phyloP scores from a whole-genome alignment of 2,113 vertebrate genomes.

The Chinchilla lanigera region DNA sequence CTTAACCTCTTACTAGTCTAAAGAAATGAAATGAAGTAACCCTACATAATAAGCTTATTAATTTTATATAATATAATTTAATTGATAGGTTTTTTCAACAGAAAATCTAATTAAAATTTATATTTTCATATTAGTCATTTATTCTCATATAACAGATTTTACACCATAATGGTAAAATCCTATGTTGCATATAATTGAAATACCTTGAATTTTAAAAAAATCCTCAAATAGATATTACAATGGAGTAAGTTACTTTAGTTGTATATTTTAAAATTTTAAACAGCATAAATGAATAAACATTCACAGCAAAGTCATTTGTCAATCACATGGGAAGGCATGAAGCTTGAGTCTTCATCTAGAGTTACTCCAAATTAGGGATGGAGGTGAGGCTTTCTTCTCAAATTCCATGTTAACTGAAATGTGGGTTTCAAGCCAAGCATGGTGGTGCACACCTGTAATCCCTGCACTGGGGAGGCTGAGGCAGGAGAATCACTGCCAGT shows the following conservation, averaged over 20 bases:
- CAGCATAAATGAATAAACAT: neutral
- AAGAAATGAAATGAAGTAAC: neutral
- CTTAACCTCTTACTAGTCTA: neutral
- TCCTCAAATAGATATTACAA: neutral
- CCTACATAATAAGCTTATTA: neutral
- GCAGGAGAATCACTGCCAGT: too few relatives aligned
- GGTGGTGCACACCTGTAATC: too few relatives aligned
- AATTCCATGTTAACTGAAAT: neutral
- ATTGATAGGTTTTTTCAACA: neutral
- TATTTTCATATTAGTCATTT: neutral
- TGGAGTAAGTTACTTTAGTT: neutral
- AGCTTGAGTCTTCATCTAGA: neutral
- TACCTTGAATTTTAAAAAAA: neutral
- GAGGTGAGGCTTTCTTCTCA: neutral
- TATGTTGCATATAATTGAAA: neutral
- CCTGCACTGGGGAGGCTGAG: too few relatives aligned
- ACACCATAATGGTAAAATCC: neutral
- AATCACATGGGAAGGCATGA: neutral
- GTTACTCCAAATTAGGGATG: neutral
- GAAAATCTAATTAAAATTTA: neutral
- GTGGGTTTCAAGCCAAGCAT: neutral
- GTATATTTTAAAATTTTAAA: neutral
- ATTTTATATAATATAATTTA: neutral
- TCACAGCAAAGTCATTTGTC: neutral
- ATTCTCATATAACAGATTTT: neutral